Percentiles rank a stretch among this genome's conserved stretches.
phyloP scores from a whole-genome alignment of 2,797 vertebrate genomes.

The Rhadinocentrus ornatus region DNA sequence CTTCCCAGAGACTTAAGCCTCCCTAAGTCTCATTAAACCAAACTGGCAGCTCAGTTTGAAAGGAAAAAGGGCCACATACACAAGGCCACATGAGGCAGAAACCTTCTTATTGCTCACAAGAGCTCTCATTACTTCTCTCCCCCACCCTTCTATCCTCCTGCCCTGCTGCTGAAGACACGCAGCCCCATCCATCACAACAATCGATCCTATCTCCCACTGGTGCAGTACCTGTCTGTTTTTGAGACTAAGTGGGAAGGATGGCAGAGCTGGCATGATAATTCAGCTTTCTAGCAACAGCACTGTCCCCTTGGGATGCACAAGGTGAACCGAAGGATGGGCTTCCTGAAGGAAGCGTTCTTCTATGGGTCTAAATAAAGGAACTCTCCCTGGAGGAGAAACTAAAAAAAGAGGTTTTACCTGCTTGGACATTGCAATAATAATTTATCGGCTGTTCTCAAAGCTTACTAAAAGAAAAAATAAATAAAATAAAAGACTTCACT shows the following conservation, averaged over 20 bases:
- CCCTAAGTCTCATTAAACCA: conserved; percentile 65
- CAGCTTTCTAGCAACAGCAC: conserved; percentile 63
- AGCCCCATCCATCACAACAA: conserved; percentile 76
- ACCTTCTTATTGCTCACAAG: conserved; percentile 55
- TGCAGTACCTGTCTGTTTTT: conserved; percentile 72
- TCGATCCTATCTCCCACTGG: conserved; percentile 68
- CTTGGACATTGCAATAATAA: conserved; percentile 51
- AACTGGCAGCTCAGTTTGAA: conserved; percentile 54
- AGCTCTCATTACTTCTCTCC: conserved; percentile 65
- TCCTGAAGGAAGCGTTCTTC: conserved; percentile 37
- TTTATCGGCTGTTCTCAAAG: conserved; percentile 20
- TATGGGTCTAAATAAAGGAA: conserved; percentile 50
- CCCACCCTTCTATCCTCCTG: conserved; percentile 13
- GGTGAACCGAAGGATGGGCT: conserved; percentile 57
- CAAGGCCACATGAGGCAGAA: conserved; percentile 42
- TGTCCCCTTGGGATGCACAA: conserved; percentile 58
- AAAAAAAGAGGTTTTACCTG: conserved; percentile 57
- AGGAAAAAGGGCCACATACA: conserved; percentile 28
- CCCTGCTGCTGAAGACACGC: conserved; percentile 48
- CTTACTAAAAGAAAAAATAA: background rate
- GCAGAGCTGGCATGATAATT: conserved; percentile 68
- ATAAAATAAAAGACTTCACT: conserved; percentile 1
- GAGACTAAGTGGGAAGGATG: conserved; percentile 75
- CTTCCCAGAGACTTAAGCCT: conserved; percentile 44
- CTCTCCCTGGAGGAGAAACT: conserved; percentile 52